Evolutionary conservation across 2,888 invertebrate genomes (phyloP).

Genomic region (Papilio elwesi): DNA sequence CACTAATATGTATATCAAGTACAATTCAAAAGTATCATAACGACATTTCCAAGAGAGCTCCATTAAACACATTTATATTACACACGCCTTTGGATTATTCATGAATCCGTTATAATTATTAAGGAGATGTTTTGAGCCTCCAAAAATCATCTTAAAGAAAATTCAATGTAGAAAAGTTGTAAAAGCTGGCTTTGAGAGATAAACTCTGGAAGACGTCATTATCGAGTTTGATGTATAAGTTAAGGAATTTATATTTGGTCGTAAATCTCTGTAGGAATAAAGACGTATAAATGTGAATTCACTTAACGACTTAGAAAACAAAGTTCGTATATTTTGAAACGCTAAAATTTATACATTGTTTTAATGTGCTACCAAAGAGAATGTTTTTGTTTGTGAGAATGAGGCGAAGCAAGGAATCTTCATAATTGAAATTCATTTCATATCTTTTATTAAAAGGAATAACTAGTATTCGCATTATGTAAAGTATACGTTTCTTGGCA

Average conservation of each 20-base stretch:
- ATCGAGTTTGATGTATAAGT: conserved; percentile 17
- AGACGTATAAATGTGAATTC: conserved; percentile 15
- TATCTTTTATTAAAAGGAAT: too few species aligned
- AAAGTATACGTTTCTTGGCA: too few species aligned
- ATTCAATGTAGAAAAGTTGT: conserved; percentile 10
- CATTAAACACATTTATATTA: neutral
- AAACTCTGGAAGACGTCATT: conserved; percentile 13
- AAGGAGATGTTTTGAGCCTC: neutral
- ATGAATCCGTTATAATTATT: neutral
- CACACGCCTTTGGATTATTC: neutral
- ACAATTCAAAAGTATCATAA: too few species aligned
- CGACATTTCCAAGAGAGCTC: too few species aligned
- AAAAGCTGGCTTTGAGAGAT: conserved; percentile 9
- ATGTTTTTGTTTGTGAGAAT: too few species aligned
- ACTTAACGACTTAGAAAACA: conserved; percentile 19
- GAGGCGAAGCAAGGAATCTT: too few species aligned
- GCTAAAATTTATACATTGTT: neutral
- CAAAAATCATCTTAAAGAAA: conserved; percentile 9
- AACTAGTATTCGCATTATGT: too few species aligned
- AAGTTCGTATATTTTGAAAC: neutral
- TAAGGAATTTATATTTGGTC: conserved; percentile 14
- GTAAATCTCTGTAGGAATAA: neutral
- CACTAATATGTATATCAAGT: too few species aligned
- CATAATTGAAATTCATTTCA: too few species aligned
- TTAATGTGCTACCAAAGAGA: neutral